These are phyloP conservation scores for Myotis vivesi DNA, from an alignment of 2,797 vertebrate genomes.

Conservation along the genomic window DNA sequence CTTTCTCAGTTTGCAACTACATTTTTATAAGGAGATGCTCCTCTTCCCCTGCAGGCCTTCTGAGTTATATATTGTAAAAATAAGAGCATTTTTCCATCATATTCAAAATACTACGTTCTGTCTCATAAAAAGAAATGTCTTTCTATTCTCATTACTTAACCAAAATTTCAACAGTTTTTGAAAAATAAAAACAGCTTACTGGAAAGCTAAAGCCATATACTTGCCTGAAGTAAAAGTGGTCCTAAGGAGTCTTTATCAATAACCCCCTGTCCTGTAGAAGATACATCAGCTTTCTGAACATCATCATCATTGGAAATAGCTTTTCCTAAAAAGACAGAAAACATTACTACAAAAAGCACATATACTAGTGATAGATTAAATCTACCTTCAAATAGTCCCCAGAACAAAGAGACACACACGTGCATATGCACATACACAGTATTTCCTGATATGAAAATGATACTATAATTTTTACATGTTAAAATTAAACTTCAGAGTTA, in stretches of 20 bases:
- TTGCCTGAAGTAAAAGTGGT: constrained; percentile 95
- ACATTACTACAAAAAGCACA: constrained; percentile 2
- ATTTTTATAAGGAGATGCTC: neutral
- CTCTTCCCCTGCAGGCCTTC: neutral
- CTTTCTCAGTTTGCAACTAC: neutral
- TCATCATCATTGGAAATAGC: constrained; percentile 93
- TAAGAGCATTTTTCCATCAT: neutral
- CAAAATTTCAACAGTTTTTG: neutral
- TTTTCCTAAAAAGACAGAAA: constrained; percentile 89
- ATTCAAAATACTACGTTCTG: neutral
- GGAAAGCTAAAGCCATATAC: constrained; percentile 62
- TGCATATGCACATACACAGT: neutral
- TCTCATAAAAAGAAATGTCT: constrained; percentile 5
- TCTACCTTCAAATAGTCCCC: neutral
- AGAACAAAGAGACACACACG: neutral
- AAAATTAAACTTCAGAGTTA: neutral
- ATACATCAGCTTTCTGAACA: constrained; percentile 98
- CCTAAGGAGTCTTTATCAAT: constrained; percentile 99
- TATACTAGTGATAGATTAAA: neutral
- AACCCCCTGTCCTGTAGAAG: constrained; percentile 97
- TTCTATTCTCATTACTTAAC: neutral
- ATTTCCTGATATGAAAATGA: neutral
- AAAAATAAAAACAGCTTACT: neutral
- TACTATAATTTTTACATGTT: neutral
- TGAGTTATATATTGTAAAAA: neutral